Evolutionary conservation across 2,888 invertebrate species (phyloP).

Genomic region (Pasiphila rectangulata): DNA sequence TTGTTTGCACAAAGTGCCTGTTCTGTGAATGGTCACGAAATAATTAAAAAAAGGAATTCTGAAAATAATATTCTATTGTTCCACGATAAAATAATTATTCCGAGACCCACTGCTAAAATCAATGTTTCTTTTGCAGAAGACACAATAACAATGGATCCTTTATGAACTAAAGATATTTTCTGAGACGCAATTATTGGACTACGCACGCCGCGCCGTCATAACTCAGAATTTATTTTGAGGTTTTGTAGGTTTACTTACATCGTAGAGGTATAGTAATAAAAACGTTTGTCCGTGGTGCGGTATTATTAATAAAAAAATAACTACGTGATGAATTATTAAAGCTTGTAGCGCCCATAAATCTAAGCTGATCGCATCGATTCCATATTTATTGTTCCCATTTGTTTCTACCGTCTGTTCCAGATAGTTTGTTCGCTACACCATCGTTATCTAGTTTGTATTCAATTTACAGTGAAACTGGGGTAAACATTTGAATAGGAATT

Average conservation of each 20-base stretch:
- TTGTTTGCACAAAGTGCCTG: constrained; percentile 9
- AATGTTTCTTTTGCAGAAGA: too few relatives aligned
- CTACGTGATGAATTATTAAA: constrained; percentile 14
- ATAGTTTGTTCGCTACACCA: neutral
- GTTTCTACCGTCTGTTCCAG: constrained; percentile 4
- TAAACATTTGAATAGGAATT: too few relatives aligned
- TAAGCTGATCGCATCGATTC: constrained; percentile 9
- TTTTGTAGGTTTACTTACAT: too few relatives aligned
- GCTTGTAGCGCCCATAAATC: constrained; percentile 10
- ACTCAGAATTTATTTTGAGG: too few relatives aligned
- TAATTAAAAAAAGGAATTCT: constrained; percentile 7
- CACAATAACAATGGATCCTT: too few relatives aligned
- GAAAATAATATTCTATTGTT: constrained; percentile 17
- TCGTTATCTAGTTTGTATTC: neutral
- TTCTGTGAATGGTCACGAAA: constrained; percentile 15
- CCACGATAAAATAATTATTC: neutral
- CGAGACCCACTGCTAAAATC: neutral
- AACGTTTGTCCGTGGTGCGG: neutral
- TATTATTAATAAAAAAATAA: constrained; percentile 5
- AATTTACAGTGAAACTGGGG: too few relatives aligned
- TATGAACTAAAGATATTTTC: too few relatives aligned
- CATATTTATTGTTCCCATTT: constrained; percentile 15
- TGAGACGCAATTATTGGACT: too few relatives aligned
- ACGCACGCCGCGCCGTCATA: too few relatives aligned
- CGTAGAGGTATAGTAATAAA: neutral